phyloP scores from a whole-genome alignment of 2,113 vertebrate genomes.

The Silurus asotus region DNA sequence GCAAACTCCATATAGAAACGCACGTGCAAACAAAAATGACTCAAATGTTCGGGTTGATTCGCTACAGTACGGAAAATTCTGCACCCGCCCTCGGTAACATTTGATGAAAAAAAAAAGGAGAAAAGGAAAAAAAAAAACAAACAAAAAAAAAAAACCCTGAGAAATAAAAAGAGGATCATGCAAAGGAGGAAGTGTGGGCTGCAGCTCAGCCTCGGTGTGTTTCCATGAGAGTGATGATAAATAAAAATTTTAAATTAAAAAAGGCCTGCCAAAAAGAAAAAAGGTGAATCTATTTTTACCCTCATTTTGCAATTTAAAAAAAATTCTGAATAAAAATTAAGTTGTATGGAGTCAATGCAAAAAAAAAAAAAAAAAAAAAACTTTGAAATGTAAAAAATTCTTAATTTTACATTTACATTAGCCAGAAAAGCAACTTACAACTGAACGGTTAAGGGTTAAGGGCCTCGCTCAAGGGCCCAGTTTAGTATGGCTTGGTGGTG shows the following conservation, averaged over 20 bases:
- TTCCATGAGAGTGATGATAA: slow-evolving; percentile 64
- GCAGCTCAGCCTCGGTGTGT: slow-evolving; percentile 67
- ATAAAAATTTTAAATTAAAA: neutral
- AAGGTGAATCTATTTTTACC: too few species aligned
- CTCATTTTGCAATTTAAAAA: too few species aligned
- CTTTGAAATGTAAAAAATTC: too few species aligned
- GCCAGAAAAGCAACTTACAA: too few species aligned
- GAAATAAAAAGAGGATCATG: slow-evolving; percentile 45
- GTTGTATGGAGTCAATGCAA: too few species aligned
- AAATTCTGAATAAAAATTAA: too few species aligned
- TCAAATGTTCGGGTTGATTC: slow-evolving; percentile 52
- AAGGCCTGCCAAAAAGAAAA: slow-evolving; percentile 11
- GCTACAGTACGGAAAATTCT: slow-evolving; percentile 69
- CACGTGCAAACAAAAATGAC: slow-evolving; percentile 41
- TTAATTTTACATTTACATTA: too few species aligned
- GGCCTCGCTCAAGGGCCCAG: too few species aligned
- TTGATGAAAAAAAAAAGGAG: slow-evolving; percentile 41
- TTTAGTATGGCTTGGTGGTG: too few species aligned
- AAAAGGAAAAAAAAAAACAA: too few species aligned
- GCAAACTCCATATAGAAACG: neutral
- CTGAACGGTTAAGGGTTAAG: too few species aligned
- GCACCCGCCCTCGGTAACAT: slow-evolving; percentile 63
- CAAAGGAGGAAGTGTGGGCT: slow-evolving; percentile 68
- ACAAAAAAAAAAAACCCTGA: neutral
- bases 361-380: too few species aligned